Evolutionary conservation across 2,113 vertebrate species (phyloP), one percentile per base, ranked within the genome.

Genomic region (Triplophysa dalaica): DNA sequence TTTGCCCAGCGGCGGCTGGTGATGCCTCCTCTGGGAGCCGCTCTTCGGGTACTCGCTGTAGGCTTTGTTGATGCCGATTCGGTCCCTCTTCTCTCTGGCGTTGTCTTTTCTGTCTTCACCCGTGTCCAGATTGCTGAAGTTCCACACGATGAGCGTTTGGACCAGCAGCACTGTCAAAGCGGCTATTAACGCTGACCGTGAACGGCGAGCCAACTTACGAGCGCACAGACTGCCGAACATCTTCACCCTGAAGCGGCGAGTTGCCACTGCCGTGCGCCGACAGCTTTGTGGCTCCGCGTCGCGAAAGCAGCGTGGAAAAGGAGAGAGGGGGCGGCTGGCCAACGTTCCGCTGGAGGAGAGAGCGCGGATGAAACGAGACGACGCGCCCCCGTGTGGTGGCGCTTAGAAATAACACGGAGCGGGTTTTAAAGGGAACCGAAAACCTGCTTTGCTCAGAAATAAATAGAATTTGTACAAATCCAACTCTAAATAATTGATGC

Each of bases 61-160:
- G 87, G 85, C 93, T 91, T 90, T 91, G 91, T 90, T 88, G 87
- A 85, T 80, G 68, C 61, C 91, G 84, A 81, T 83, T 72, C 88
- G 86, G 80, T 91, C 91, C 81, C 92, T 87, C 78, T 91, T 94
- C 87, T 91, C 93, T 45, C 93, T 90, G 84, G 43, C 83, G 26
- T 85, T 83, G 82, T 87, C 88, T 80, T 90, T 91, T 86, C 92
- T 90, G 52, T 93, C 93, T 78, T 89, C 92, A 43, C 91, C 89
- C 0, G 94, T 92, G 89, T 98, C 96, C 79, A 98, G 90, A 91
- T 93, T 96, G 92, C 93, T 95, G 93, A 98, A 97, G 94, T 96
- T 98, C 97, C 97, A 98, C 85, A 96, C 95, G 83, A 97, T 90
- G 83, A 98, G 96, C 56, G 96, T 97, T 94, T 98, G 97, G 86